These are phyloP conservation scores for Serranus cabrilla DNA, from an alignment of 2,797 vertebrate genomes.

Conservation along the genomic window DNA sequence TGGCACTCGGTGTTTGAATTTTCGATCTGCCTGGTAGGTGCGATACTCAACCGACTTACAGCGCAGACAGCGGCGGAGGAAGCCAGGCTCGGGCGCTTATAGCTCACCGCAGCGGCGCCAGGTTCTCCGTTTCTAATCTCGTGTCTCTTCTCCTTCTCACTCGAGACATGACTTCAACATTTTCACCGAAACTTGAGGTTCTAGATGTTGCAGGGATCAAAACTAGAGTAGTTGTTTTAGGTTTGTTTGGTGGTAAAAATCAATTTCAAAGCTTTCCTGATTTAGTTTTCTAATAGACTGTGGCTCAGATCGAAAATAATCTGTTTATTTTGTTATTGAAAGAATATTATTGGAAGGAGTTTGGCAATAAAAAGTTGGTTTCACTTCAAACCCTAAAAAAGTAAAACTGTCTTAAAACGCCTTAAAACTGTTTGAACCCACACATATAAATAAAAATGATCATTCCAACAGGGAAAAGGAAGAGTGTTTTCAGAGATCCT, in stretches of 20 bases:
- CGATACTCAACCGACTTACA: conserved; percentile 78
- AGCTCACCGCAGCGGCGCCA: conserved; percentile 65
- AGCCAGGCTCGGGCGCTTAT: conserved; percentile 64
- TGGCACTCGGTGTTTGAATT: conserved; percentile 93
- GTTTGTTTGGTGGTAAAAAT: background rate
- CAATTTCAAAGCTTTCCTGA: background rate
- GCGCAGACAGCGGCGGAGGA: conserved; percentile 66
- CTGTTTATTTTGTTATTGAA: background rate
- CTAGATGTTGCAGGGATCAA: background rate
- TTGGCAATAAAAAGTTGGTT: background rate
- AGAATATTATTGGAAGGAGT: background rate
- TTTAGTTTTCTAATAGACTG: background rate
- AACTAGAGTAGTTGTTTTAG: conserved; percentile 2
- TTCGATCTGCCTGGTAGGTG: conserved; percentile 92
- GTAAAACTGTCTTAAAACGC: background rate
- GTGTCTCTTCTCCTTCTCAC: conserved; percentile 48
- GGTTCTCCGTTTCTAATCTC: conserved; percentile 80
- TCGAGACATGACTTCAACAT: conserved; percentile 34
- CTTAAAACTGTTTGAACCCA: background rate
- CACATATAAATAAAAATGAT: background rate
- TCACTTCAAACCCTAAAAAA: background rate
- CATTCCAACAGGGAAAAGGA: background rate
- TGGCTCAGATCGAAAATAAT: background rate
- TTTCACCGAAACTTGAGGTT: conserved; percentile 15
- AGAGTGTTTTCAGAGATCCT: background rate